phyloP scores from a whole-genome alignment of 2,888 invertebrate species.

The Rotaria macrura region DNA sequence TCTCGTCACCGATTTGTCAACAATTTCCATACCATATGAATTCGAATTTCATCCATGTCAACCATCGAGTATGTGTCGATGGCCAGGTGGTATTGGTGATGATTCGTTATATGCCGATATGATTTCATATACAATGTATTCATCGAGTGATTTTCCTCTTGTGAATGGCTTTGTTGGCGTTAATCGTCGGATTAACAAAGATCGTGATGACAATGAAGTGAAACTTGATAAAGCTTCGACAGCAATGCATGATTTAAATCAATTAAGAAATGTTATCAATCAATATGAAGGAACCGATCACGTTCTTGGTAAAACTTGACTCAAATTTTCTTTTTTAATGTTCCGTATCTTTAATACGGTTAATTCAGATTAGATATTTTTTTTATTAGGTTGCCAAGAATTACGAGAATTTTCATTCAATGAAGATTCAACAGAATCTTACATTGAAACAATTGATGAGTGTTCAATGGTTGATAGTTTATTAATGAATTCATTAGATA shows the following conservation, averaged over 20 bases:
- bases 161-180: not conserved
- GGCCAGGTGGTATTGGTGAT: not conserved
- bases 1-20: not conserved
- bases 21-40: not conserved
- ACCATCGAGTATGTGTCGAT: not conserved
- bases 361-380: too few species aligned
- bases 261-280: not conserved
- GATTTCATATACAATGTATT: conserved; percentile 17
- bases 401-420: conserved; percentile 13
- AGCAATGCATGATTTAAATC: not conserved
- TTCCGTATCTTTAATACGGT: too few species aligned
- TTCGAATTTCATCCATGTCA: not conserved
- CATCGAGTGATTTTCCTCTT: not conserved
- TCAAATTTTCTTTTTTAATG: too few species aligned
- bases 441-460: not conserved
- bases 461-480: not conserved
- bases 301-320: not conserved
- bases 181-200: not conserved
- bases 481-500: not conserved
- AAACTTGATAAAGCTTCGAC: not conserved
- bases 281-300: not conserved
- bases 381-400: not conserved
- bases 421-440: not conserved
- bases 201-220: not conserved
- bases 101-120: not conserved